Conservation (phyloP, 2,113 vertebrate species). For the Pontoporia blainvillei region DNA sequence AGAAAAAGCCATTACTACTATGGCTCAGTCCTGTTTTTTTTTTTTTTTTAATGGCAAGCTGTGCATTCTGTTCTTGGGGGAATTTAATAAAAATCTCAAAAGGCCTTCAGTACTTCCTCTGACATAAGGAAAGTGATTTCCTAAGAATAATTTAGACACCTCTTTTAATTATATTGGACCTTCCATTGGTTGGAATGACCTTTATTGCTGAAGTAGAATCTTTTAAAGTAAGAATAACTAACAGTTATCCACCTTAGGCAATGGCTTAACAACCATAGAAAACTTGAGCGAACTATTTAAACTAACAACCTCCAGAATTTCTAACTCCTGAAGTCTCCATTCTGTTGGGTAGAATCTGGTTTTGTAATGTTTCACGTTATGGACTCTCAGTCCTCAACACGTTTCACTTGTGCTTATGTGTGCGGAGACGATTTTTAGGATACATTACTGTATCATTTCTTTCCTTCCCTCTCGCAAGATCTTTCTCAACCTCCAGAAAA, state of each 20-base stretch:
- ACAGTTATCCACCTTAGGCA: background rate
- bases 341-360: background rate
- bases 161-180: background rate
- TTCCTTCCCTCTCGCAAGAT: background rate
- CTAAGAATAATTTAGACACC: background rate
- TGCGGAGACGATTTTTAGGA: background rate
- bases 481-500: background rate
- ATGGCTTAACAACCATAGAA: background rate
- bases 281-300: background rate
- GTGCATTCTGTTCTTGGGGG: background rate
- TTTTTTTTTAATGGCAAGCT: background rate
- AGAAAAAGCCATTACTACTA: background rate
- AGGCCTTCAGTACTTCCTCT: background rate
- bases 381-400: background rate
- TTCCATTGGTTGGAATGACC: constrained; percentile 12
- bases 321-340: background rate
- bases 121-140: background rate
- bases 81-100: constrained; percentile 35
- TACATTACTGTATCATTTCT: background rate
- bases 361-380: background rate
- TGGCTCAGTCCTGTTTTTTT: background rate
- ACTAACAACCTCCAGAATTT: background rate
- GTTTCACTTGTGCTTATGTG: background rate
- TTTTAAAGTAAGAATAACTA: constrained; percentile 19
- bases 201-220: background rate